Conservation (phyloP, 2,888 invertebrate genomes). For the Morpho helenor region DNA sequence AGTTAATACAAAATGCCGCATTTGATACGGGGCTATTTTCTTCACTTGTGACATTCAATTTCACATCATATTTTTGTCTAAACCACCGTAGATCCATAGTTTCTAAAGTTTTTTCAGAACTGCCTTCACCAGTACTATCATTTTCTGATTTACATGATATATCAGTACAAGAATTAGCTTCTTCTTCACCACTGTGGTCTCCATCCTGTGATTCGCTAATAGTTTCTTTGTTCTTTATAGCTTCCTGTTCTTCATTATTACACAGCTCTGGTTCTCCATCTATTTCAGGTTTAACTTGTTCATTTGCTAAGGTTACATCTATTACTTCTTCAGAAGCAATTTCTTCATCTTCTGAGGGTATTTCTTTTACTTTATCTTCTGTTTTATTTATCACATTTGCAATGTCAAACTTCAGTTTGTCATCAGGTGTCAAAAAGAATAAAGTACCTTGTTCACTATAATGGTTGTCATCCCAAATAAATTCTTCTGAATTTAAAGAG, state of each 20-base stretch:
- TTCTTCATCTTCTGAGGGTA: background rate
- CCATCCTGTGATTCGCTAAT: too few species aligned
- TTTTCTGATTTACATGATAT: too few species aligned
- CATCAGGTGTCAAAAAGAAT: conserved; percentile 30
- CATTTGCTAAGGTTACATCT: background rate
- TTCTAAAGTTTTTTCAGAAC: too few species aligned
- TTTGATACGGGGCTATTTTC: conserved; percentile 26
- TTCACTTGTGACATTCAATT: background rate
- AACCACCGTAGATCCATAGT: conserved; percentile 6
- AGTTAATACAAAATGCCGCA: conserved; percentile 26
- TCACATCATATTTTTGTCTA: conserved; percentile 7
- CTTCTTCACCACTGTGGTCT: too few species aligned
- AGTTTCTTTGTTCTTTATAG: too few species aligned
- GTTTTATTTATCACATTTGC: conserved; percentile 6
- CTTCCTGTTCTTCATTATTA: too few species aligned
- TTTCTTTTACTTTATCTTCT: background rate
- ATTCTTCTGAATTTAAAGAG: conserved; percentile 18
- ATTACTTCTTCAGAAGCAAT: background rate
- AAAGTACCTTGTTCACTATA: conserved; percentile 27
- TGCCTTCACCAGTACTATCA: too few species aligned
- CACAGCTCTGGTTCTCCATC: background rate
- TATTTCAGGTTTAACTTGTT: background rate
- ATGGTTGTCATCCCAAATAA: conserved; percentile 22
- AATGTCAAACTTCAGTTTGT: conserved; percentile 26
- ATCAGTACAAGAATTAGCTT: too few species aligned